Evolutionary conservation across 2,113 vertebrate genomes (phyloP).

Genomic region (Dasyornis broadbenti): DNA sequence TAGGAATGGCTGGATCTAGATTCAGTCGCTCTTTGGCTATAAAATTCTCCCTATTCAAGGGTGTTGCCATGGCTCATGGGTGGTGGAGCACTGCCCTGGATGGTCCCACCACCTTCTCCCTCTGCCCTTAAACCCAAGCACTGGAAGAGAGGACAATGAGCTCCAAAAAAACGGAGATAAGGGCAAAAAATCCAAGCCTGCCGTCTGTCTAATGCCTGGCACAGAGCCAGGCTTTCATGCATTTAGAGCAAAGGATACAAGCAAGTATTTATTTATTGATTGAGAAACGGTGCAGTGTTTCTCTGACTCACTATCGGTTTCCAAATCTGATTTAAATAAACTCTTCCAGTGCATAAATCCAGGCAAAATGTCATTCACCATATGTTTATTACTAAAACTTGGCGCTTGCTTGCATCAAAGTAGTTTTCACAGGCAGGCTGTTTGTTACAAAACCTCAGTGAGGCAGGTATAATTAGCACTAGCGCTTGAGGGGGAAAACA

Average conservation of each 20-base stretch:
- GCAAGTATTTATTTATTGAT: conserved; percentile 7
- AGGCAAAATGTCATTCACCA: conserved; percentile 51
- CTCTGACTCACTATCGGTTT: neutral
- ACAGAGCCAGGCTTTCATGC: neutral
- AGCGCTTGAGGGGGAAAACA: conserved; percentile 1
- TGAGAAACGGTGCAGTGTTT: neutral
- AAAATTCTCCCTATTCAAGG: neutral
- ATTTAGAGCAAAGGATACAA: neutral
- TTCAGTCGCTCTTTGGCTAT: neutral
- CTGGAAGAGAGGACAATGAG: rapidly evolving
- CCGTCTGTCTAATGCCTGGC: neutral
- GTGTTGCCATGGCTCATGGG: rapidly evolving
- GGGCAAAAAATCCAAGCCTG: neutral
- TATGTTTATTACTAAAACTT: conserved; percentile 63
- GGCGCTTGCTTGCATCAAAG: conserved; percentile 27
- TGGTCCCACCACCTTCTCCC: neutral
- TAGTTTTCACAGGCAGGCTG: conserved; percentile 33
- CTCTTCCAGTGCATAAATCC: conserved; percentile 11
- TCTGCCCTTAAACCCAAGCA: neutral
- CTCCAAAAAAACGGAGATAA: neutral
- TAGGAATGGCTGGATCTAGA: neutral
- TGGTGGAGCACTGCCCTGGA: neutral
- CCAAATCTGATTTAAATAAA: conserved; percentile 54
- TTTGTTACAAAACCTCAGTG: conserved; percentile 48
- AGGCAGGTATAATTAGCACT: conserved; percentile 61